Evolutionary conservation across 2,797 vertebrate species (phyloP).

Genomic region (Petrocephalus sullivani): DNA sequence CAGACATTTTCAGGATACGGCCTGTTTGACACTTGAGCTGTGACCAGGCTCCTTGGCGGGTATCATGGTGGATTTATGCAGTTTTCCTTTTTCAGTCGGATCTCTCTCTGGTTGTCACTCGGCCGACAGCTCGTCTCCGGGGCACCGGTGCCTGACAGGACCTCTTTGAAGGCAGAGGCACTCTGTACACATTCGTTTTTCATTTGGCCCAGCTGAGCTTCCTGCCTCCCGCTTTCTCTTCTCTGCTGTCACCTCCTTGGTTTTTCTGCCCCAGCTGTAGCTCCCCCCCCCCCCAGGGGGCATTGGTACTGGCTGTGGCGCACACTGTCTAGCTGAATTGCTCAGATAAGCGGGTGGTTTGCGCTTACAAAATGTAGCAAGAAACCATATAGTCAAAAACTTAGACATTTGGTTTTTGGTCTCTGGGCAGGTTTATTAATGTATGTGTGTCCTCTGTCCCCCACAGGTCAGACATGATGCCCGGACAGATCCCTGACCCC

Average conservation of each 20-base stretch:
- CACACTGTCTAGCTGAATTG: neutral
- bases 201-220: neutral
- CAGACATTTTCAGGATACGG: neutral
- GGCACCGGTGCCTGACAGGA: neutral
- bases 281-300: neutral
- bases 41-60: neutral
- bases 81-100: neutral
- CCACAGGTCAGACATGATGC: slow-evolving; percentile 81
- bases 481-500: slow-evolving; percentile 92
- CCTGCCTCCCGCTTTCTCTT: neutral
- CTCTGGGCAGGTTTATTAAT: slow-evolving; percentile 17
- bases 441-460: slow-evolving; percentile 13
- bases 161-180: neutral
- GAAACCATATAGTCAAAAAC: neutral
- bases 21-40: neutral
- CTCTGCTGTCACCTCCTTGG: neutral
- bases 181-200: neutral
- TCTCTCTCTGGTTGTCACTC: neutral
- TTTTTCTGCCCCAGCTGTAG: neutral
- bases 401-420: neutral
- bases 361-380: neutral
- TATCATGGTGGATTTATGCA: neutral
- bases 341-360: neutral
- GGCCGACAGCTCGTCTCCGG: neutral
- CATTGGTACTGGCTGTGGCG: neutral